These are phyloP conservation scores for Hippoglossus stenolepis DNA, from an alignment of 2,113 vertebrate species.

Conservation along the genomic window DNA sequence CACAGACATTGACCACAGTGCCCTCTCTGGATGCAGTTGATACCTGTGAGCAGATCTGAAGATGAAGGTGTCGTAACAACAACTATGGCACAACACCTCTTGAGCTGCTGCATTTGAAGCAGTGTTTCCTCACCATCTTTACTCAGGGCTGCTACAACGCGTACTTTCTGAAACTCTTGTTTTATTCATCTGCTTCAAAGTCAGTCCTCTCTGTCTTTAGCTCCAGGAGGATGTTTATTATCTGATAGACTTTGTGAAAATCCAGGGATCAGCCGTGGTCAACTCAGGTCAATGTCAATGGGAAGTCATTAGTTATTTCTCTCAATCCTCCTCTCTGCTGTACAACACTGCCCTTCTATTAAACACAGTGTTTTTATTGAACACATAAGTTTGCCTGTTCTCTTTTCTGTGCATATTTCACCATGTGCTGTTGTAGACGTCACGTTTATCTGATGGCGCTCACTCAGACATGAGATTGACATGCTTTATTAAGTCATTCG, in stretches of 20 bases:
- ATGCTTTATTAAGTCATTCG: neutral
- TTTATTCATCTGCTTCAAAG: neutral
- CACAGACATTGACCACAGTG: neutral
- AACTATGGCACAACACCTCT: conserved; percentile 34
- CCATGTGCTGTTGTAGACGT: neutral
- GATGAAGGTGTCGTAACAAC: conserved; percentile 20
- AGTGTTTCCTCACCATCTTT: conserved; percentile 39
- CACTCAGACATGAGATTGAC: neutral
- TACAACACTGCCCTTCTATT: conserved; percentile 66
- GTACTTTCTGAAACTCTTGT: conserved; percentile 5
- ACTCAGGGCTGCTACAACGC: conserved; percentile 60
- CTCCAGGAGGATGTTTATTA: conserved; percentile 24
- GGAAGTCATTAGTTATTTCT: conserved; percentile 24
- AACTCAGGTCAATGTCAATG: conserved; percentile 52
- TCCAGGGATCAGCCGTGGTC: conserved; percentile 45
- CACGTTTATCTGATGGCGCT: neutral
- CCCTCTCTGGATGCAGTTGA: neutral
- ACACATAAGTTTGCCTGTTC: neutral
- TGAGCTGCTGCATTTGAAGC: conserved; percentile 29
- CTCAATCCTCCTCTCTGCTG: conserved; percentile 29
- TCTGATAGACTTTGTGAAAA: conserved; percentile 25
- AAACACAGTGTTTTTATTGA: conserved; percentile 58
- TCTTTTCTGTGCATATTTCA: conserved; percentile 6
- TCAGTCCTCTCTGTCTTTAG: neutral
- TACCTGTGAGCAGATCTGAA: conserved; percentile 35